phyloP scores from a whole-genome alignment of 1,140 invertebrate genomes.

The Drosophila pseudoananassae region DNA sequence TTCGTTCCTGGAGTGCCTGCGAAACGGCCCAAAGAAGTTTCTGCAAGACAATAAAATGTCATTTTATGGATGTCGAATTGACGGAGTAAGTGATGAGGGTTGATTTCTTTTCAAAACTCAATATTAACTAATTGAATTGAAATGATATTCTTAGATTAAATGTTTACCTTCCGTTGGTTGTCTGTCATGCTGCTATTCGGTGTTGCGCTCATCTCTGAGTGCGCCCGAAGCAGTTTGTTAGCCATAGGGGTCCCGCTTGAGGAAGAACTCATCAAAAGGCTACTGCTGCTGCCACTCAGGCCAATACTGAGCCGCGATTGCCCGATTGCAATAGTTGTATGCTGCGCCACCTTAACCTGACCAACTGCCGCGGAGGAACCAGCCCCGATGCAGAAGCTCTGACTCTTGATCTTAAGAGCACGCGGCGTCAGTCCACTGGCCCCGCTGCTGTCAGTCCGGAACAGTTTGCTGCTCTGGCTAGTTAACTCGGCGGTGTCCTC shows the following conservation, averaged over 20 bases:
- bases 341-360: conserved; percentile 1
- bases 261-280: conserved; percentile 11
- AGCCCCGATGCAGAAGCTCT: conserved; percentile 83
- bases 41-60: conserved; percentile 76
- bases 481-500: conserved; percentile 67
- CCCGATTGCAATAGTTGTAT: neutral
- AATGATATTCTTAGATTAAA: neutral
- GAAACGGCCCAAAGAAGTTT: conserved; percentile 89
- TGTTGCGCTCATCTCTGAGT: conserved; percentile 69
- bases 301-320: conserved; percentile 37
- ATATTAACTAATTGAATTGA: neutral
- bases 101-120: neutral
- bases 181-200: conserved; percentile 70
- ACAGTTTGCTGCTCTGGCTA: conserved; percentile 73
- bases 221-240: conserved; percentile 62
- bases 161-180: conserved; percentile 73
- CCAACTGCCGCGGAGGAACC: conserved; percentile 69
- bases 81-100: neutral
- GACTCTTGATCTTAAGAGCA: conserved; percentile 80
- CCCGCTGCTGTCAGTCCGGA: conserved; percentile 48
- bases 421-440: conserved; percentile 69
- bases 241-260: conserved; percentile 32
- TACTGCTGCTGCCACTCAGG: conserved; percentile 54
- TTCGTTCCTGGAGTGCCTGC: conserved; percentile 86
- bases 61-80: neutral